These are phyloP conservation scores for Trissoscelio sp. DNA, from an alignment of 2,888 invertebrate genomes.

Conservation along the genomic window DNA sequence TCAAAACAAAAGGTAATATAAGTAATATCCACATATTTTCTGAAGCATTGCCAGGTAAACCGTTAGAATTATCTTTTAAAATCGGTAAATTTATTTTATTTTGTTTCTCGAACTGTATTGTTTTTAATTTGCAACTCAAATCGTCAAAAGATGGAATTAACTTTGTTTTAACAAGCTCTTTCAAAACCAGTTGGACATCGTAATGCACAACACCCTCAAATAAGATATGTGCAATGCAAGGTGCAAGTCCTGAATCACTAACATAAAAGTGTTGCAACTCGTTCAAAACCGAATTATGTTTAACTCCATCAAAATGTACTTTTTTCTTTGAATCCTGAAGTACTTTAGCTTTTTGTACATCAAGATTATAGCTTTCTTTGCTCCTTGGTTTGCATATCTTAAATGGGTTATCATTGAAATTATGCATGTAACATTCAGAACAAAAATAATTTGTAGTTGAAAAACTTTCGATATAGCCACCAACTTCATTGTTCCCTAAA, in stretches of 20 bases:
- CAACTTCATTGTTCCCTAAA: slow-evolving; percentile 24
- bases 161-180: slow-evolving; percentile 58
- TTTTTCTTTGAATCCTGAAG: background rate
- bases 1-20: slow-evolving; percentile 54
- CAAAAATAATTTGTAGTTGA: slow-evolving; percentile 47
- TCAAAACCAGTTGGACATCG: slow-evolving; percentile 71
- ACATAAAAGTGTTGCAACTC: slow-evolving; percentile 73
- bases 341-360: slow-evolving; percentile 26
- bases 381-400: slow-evolving; percentile 30
- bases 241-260: slow-evolving; percentile 71
- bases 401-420: slow-evolving; percentile 48
- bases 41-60: slow-evolving; percentile 60
- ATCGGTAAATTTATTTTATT: slow-evolving; percentile 14
- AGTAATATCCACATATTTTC: slow-evolving; percentile 65
- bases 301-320: slow-evolving; percentile 68
- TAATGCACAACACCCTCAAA: slow-evolving; percentile 72
- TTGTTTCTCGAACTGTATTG: slow-evolving; percentile 9
- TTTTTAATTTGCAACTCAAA: slow-evolving; percentile 4
- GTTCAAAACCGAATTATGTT: slow-evolving; percentile 73
- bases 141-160: slow-evolving; percentile 16
- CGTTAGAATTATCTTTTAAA: background rate
- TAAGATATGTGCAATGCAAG: slow-evolving; percentile 75
- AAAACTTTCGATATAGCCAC: slow-evolving; percentile 70
- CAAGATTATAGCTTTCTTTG: slow-evolving; percentile 34
- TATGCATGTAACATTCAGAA: slow-evolving; percentile 50